Conservation (phyloP, 2,113 vertebrate genomes). For the Poeciliopsis occidentalis region DNA sequence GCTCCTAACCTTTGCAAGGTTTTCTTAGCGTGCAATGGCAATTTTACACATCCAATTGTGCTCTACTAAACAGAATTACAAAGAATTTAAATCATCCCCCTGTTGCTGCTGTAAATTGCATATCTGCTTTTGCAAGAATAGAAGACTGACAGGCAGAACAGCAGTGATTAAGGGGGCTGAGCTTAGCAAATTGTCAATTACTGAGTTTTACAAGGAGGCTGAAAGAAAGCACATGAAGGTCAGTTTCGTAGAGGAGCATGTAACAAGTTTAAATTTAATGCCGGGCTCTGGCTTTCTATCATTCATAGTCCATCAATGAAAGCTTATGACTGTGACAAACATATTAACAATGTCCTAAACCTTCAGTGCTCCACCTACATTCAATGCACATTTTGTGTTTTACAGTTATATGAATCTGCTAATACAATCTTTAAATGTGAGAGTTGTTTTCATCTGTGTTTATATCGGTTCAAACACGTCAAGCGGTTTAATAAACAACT, state of each 20-base stretch:
- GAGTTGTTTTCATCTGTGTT: background rate
- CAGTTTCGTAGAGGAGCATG: background rate
- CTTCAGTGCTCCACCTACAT: background rate
- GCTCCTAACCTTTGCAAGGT: background rate
- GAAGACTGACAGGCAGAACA: conserved; percentile 7
- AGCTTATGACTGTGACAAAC: background rate
- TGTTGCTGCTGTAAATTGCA: conserved; percentile 2
- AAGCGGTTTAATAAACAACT: background rate
- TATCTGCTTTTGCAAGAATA: background rate
- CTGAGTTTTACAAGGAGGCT: conserved; percentile 3
- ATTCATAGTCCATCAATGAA: background rate
- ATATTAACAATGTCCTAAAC: background rate
- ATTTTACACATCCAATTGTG: background rate
- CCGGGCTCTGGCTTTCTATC: background rate
- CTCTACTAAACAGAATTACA: conserved; percentile 8
- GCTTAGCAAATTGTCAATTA: conserved; percentile 22
- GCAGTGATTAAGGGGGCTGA: conserved; percentile 4
- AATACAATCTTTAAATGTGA: background rate
- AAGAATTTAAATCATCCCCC: background rate
- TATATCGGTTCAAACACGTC: background rate
- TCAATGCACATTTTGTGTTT: background rate
- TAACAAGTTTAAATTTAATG: conserved; percentile 7
- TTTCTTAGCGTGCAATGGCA: background rate
- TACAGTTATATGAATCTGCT: background rate
- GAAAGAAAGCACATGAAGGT: conserved; percentile 10